Conservation (phyloP, 2,888 invertebrate species). For the Meloe dianella region DNA sequence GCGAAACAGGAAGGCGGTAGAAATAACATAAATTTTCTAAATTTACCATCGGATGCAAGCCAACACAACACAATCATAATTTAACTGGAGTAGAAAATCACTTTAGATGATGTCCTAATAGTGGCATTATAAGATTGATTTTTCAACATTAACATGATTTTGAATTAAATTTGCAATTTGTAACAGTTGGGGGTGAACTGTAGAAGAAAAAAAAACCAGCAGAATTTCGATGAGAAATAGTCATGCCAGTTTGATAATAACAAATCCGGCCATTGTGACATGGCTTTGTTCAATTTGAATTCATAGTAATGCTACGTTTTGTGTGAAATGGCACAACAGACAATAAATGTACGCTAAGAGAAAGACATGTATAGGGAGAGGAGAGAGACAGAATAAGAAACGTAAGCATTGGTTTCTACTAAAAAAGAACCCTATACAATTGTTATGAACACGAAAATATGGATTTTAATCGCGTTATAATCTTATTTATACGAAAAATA, state of each 20-base stretch:
- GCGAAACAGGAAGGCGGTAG: slow-evolving; percentile 44
- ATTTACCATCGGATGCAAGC: slow-evolving; percentile 46
- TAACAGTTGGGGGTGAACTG: neutral
- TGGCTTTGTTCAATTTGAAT: slow-evolving; percentile 41
- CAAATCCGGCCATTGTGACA: slow-evolving; percentile 38
- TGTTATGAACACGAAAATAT: neutral
- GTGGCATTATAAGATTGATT: too few relatives aligned
- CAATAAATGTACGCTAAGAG: slow-evolving; percentile 13
- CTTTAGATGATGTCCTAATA: neutral
- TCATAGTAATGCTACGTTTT: slow-evolving; percentile 37
- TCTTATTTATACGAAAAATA: neutral
- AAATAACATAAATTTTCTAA: slow-evolving; percentile 44
- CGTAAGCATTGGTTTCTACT: neutral
- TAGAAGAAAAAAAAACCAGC: neutral
- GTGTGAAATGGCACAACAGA: slow-evolving; percentile 22
- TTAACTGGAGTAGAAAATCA: neutral
- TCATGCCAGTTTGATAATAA: slow-evolving; percentile 30
- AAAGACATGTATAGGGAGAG: too few relatives aligned
- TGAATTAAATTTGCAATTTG: neutral
- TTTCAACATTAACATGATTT: neutral
- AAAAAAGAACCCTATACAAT: neutral
- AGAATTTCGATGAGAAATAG: neutral
- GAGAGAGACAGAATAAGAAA: neutral
- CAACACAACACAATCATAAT: slow-evolving; percentile 42
- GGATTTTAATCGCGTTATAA: neutral